Base-by-base conservation (phyloP, 2,797 vertebrate genomes). In the Gobionotothen gibberifrons region DNA sequence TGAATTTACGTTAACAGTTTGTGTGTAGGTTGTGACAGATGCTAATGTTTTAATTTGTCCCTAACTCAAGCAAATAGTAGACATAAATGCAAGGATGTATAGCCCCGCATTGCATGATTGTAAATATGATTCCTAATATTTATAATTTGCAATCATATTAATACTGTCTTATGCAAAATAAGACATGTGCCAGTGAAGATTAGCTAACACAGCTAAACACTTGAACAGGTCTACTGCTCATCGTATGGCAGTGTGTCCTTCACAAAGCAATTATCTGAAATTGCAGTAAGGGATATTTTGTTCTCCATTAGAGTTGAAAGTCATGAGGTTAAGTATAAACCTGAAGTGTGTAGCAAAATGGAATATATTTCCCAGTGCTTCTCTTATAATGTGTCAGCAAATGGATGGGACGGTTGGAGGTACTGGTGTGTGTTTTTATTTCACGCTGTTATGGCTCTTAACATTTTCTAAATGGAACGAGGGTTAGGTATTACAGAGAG, bases 11-110 rank as follows among this genome's bases (percentile, higher is more conserved):
- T 26, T 32, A 70, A 48, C 44, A 55, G 70, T 17, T 43, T 46
- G 57, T 55, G 42, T 21, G 39, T 66, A 58, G 59, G 63, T 42
- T 67, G 16, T 61, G 56, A 62, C 66, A 68, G 61, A 69, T 74
- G 68, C 66, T 85, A 55, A 73, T 12, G 39, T 70, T 79, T 76
- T 67, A 86, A 85, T 86, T 72, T 59, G 74, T 68, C 17, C 29
- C 69, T 51, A 51, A 69, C 29, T 77, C 32, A 71, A 64, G 47
- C 13, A 62, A 52, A 44, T 36, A 74, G 17, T 19, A 70, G 62
- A 62, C 43, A 69, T 39, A 16, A 78, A 72, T 71, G 22, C 11
- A 56, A 68, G 13, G 19, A 62, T 67, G 60, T 78, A 48, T 26
- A 76, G 46, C 10, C 0, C 0, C 36, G 9, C 11, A 26, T 52